These are phyloP conservation scores for Mustela nigripes DNA, from an alignment of 2,113 vertebrate species.

Conservation along the genomic window DNA sequence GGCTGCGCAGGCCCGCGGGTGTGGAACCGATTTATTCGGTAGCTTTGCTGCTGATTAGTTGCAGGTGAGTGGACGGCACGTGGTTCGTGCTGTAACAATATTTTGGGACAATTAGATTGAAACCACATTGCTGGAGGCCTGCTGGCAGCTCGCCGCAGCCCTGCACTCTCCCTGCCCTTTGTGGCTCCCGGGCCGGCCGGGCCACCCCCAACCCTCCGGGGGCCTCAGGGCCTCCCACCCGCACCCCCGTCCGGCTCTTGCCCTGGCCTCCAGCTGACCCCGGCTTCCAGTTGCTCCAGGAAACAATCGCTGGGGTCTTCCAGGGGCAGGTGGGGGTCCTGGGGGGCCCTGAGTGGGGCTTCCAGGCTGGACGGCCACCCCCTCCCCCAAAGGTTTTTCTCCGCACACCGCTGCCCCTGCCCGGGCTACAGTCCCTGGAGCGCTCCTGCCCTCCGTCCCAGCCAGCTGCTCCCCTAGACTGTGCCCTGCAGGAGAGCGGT, in stretches of 20 bases:
- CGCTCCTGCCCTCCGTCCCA: rapidly evolving
- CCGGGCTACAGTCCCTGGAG: rapidly evolving
- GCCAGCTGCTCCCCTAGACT: neutral
- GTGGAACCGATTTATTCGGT: slow-evolving; percentile 66
- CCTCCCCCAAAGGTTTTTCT: too few relatives aligned
- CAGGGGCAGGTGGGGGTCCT: neutral
- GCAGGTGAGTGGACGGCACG: slow-evolving; percentile 77
- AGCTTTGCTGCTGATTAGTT: slow-evolving; percentile 81
- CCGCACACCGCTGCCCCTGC: neutral
- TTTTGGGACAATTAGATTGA: slow-evolving; percentile 81
- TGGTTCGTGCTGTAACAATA: slow-evolving; percentile 77
- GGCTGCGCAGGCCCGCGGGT: neutral
- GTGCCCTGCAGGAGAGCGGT: neutral
- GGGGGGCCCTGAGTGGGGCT: neutral
- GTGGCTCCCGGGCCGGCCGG: slow-evolving; percentile 7
- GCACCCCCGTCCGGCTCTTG: neutral
- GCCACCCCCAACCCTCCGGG: neutral
- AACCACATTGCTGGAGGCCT: slow-evolving; percentile 79
- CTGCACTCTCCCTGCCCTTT: slow-evolving; percentile 69
- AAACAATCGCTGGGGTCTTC: slow-evolving; percentile 40
- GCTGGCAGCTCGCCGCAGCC: slow-evolving; percentile 15
- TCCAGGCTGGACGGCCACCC: neutral
- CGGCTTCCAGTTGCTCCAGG: slow-evolving; percentile 19
- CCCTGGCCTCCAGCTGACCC: slow-evolving; percentile 62
- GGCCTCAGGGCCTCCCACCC: neutral